Percentiles rank a stretch among this genome's conserved stretches.
Evolutionary conservation across 2,797 vertebrate species (phyloP).

Genomic region (Pampus argenteus): DNA sequence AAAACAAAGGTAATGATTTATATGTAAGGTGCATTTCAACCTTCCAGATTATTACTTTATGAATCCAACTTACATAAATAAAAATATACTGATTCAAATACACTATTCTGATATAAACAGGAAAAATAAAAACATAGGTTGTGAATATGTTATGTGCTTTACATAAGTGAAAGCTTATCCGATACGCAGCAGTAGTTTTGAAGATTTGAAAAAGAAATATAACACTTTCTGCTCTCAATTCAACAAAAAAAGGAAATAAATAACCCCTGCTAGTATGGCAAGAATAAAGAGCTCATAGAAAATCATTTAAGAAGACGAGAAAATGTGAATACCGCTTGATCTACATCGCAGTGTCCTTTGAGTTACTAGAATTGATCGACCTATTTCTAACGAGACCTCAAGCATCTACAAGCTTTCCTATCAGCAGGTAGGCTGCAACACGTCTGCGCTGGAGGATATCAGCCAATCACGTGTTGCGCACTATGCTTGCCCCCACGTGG

Average conservation of each 20-base stretch:
- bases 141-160: background rate
- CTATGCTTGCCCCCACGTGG: slow-evolving; percentile 84
- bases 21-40: slow-evolving; percentile 35
- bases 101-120: background rate
- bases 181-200: background rate
- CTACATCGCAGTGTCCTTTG: slow-evolving; percentile 69
- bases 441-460: slow-evolving; percentile 78
- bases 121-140: background rate
- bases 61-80: slow-evolving; percentile 1
- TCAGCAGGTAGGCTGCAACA: slow-evolving; percentile 80
- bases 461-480: slow-evolving; percentile 81
- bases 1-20: slow-evolving; percentile 82
- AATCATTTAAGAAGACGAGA: slow-evolving; percentile 39
- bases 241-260: slow-evolving; percentile 35
- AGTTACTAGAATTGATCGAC: slow-evolving; percentile 81
- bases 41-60: background rate
- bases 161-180: background rate
- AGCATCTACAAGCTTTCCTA: slow-evolving; percentile 82
- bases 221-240: slow-evolving; percentile 13
- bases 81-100: background rate
- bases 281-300: slow-evolving; percentile 37
- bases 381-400: slow-evolving; percentile 82
- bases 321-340: slow-evolving; percentile 65
- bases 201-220: background rate
- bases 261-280: slow-evolving; percentile 18